phyloP scores from a whole-genome alignment of 2,113 vertebrate species.

The Himantopus leucocephalus region DNA sequence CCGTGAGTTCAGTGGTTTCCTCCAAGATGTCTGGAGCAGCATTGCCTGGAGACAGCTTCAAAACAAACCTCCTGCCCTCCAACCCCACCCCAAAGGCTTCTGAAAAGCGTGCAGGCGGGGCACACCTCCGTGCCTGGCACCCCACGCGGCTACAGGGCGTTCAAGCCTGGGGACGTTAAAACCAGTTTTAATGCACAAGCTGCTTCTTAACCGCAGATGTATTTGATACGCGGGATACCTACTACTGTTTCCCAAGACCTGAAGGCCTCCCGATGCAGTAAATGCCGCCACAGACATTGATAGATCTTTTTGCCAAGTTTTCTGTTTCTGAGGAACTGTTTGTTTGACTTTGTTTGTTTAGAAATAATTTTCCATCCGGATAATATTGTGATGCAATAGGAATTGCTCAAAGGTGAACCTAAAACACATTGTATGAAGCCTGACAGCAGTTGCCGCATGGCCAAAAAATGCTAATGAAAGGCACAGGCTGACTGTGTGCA shows the following conservation, averaged over 20 bases:
- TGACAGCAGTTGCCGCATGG: fast-evolving
- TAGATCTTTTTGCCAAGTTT: neutral
- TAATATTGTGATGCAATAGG: neutral
- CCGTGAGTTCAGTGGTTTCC: neutral
- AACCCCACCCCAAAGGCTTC: neutral
- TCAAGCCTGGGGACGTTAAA: neutral
- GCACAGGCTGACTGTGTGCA: neutral
- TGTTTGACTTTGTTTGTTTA: neutral
- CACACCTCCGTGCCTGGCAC: neutral
- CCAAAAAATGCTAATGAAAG: neutral
- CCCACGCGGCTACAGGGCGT: fast-evolving
- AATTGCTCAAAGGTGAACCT: neutral
- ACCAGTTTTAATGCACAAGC: neutral
- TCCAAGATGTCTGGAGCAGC: neutral
- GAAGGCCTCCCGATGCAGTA: neutral
- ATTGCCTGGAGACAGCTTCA: neutral
- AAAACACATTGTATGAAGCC: neutral
- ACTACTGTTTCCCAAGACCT: neutral
- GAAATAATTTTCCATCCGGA: neutral
- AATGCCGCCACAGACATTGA: neutral
- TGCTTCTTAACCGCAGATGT: neutral
- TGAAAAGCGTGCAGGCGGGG: neutral
- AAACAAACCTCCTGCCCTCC: neutral
- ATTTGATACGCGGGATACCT: fast-evolving
- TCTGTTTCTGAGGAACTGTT: neutral